Evolutionary conservation across 2,113 vertebrate genomes (phyloP).

Genomic region (Equus przewalskii): DNA sequence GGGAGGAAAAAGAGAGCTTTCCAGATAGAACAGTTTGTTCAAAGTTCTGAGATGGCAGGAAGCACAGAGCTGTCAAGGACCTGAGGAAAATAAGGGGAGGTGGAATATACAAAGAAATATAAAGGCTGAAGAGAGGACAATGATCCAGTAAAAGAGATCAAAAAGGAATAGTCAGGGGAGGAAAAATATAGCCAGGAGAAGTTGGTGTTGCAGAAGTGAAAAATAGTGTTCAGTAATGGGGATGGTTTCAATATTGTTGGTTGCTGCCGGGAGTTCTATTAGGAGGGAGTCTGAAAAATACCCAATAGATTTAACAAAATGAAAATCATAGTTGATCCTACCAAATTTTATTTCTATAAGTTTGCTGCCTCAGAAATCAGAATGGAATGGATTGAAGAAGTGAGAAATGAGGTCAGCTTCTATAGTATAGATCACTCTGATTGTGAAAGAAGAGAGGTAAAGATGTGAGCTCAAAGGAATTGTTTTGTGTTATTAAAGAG

Average conservation of each 20-base stretch:
- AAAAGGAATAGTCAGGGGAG: neutral
- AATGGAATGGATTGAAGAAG: neutral
- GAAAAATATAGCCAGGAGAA: neutral
- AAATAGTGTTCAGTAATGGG: neutral
- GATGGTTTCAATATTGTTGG: neutral
- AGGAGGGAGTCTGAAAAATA: neutral
- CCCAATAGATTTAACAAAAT: neutral
- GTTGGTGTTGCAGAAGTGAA: neutral
- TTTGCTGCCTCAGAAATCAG: neutral
- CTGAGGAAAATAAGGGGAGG: neutral
- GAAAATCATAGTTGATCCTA: neutral
- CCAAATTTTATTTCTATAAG: neutral
- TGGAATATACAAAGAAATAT: too few relatives aligned
- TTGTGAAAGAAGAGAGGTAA: neutral
- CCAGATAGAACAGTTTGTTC: neutral
- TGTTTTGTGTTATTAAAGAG: neutral
- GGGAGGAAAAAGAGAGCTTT: neutral
- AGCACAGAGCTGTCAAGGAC: neutral
- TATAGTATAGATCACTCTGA: neutral
- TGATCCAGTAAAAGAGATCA: neutral
- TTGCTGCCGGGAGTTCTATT: neutral
- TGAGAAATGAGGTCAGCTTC: neutral
- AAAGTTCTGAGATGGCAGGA: neutral
- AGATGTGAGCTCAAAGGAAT: neutral
- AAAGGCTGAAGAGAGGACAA: neutral